These are phyloP conservation scores for Potorous gilbertii DNA, from an alignment of 2,797 vertebrate genomes.

Conservation along the genomic window DNA sequence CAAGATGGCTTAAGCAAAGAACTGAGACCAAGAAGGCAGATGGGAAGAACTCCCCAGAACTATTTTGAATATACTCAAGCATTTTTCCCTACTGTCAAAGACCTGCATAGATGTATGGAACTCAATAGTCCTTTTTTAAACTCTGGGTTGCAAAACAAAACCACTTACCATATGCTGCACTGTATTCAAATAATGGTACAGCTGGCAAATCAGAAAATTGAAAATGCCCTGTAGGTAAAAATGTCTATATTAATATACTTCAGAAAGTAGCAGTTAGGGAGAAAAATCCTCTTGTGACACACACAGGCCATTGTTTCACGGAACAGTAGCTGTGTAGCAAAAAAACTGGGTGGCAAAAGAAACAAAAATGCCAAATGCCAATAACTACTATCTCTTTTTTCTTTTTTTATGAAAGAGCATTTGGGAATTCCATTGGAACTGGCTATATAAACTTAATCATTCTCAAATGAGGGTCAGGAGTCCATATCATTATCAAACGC, in stretches of 20 bases:
- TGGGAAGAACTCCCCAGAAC: background rate
- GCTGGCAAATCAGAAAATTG: slow-evolving; percentile 7
- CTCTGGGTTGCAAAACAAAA: background rate
- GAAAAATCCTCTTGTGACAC: background rate
- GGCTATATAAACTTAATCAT: background rate
- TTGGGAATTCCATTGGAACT: background rate
- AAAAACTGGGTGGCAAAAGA: background rate
- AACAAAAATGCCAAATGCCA: background rate
- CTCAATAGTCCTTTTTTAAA: background rate
- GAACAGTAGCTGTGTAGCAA: background rate
- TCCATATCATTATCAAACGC: background rate
- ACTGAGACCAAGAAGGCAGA: background rate
- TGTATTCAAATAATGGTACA: slow-evolving; percentile 6
- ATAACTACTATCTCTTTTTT: background rate
- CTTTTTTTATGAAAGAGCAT: background rate
- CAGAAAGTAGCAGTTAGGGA: background rate
- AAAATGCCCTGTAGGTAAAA: slow-evolving; percentile 10
- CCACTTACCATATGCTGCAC: background rate
- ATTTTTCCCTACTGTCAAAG: background rate
- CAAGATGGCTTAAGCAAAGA: background rate
- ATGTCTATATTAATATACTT: slow-evolving; percentile 4
- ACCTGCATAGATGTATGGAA: background rate
- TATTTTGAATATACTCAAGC: background rate
- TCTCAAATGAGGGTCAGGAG: background rate
- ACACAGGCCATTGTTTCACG: background rate